These are phyloP conservation scores for Hiodon alosoides DNA, from an alignment of 2,113 vertebrate species.

Conservation along the genomic window DNA sequence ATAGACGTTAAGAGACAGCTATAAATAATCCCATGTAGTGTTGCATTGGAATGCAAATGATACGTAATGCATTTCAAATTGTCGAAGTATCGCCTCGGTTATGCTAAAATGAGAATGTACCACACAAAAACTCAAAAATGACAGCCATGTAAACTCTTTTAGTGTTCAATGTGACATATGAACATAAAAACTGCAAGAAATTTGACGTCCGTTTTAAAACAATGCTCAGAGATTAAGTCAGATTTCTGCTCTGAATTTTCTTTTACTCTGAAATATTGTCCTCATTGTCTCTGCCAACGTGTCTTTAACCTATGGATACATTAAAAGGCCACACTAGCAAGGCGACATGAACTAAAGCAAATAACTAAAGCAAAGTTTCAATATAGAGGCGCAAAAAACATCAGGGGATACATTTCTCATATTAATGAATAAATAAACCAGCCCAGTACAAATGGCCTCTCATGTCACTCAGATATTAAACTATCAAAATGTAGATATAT, in stretches of 20 bases:
- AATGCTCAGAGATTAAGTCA: not conserved
- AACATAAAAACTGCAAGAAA: not conserved
- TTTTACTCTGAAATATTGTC: not conserved
- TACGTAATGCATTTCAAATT: constrained; percentile 23
- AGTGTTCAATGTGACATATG: not conserved
- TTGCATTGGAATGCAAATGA: constrained; percentile 19
- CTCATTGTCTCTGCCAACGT: too few species aligned
- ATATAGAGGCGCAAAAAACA: too few species aligned
- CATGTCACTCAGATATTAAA: not conserved
- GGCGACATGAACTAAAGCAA: too few species aligned
- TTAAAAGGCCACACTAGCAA: too few species aligned
- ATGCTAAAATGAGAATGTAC: constrained; percentile 15
- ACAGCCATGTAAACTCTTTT: not conserved
- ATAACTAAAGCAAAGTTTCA: too few species aligned
- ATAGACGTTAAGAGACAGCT: not conserved
- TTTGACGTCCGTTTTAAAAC: too few species aligned
- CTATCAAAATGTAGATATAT: not conserved
- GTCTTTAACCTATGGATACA: too few species aligned
- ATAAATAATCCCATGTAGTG: constrained; percentile 21
- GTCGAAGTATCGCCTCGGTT: not conserved
- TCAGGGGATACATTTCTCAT: too few species aligned
- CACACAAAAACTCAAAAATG: constrained; percentile 12
- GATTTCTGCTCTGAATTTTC: constrained; percentile 3
- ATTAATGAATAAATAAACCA: too few species aligned
- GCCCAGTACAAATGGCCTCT: not conserved